Evolutionary conservation across 1,140 invertebrate genomes (phyloP), one percentile per base, ranked within the genome.

Genomic region (Drosophila willistoni): DNA sequence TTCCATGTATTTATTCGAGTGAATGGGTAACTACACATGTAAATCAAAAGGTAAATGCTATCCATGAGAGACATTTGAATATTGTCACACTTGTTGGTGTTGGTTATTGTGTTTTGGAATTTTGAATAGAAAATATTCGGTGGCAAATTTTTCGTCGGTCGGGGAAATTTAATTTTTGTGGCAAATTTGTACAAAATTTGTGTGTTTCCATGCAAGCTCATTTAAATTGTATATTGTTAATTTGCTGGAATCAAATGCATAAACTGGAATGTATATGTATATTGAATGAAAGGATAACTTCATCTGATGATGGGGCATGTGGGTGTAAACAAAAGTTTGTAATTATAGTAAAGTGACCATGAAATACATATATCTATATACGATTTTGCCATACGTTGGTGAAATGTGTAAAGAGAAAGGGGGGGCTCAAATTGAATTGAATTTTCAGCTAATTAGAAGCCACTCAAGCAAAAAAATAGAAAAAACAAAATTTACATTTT

Each of bases 261-360:
- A 51, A 22, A 51, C 2, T 22, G 7, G 2, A 29, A 29, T 17
- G 7, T 14, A 10, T 22, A 51, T 62, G 36, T n/a, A 17, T 79
- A 86, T 81, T 86, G 59, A 85, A 79, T 70, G 68, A 62, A 51
- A 19, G 73, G 70, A 9, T 36, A 36, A 3, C 7, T 36, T 5
- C 34, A 10, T 36, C 34, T 9, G 10, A 36, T 36, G 34, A 3
- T 36, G 34, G 4, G 1, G 7, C 9, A 6, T 34, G 34, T 61
- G 68, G 17, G 64, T 77, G 55, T 63, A 74, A 66, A 51, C 59
- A 36, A 61, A 73, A 71, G 70, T 73, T 86, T 56, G 67, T 71
- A 83, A 87, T 79, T 73, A 79, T 65, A 71, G 79, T 86, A 73
- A 87, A 86, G 83, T 73, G 76, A 39, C 61, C 68, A 79, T 71